A percentile compares a stretch with the other conserved stretches of the same genome.
Evolutionary conservation across 2,888 invertebrate genomes (phyloP).

Genomic region (Drosophila diplacantha): DNA sequence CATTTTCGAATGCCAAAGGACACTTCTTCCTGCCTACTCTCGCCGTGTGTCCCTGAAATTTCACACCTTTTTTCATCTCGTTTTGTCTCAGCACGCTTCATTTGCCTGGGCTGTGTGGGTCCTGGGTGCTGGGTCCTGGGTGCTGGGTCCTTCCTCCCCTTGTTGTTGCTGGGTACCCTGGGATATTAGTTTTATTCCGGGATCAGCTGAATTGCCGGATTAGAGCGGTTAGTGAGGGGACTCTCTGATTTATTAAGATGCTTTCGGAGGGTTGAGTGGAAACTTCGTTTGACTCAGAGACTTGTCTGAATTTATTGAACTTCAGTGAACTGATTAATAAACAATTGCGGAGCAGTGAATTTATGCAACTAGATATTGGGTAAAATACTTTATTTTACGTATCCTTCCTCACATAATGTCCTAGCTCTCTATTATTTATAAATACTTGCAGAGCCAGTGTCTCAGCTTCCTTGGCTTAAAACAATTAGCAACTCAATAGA

Average conservation of each 20-base stretch:
- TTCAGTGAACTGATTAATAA: background rate
- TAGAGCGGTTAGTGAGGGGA: constrained; percentile 9
- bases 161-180: constrained; percentile 7
- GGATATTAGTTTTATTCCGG: constrained; percentile 36
- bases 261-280: constrained; percentile 3
- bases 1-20: constrained; percentile 53
- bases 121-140: background rate
- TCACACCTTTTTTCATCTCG: constrained; percentile 54
- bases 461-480: no score
- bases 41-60: constrained; percentile 36
- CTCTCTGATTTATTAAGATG: constrained; percentile 30
- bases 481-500: no score
- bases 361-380: background rate
- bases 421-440: background rate
- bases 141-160: background rate
- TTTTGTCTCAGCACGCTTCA: constrained; percentile 24
- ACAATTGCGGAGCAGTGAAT: background rate
- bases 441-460: background rate
- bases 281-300: background rate
- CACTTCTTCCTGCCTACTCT: constrained; percentile 23
- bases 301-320: constrained; percentile 4
- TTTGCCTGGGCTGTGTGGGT: constrained; percentile 8
- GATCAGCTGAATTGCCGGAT: constrained; percentile 34
- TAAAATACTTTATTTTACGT: background rate
- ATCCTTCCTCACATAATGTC: no score